Conservation (phyloP, 2,888 invertebrate genomes). For the Argyresthia goedartella region DNA sequence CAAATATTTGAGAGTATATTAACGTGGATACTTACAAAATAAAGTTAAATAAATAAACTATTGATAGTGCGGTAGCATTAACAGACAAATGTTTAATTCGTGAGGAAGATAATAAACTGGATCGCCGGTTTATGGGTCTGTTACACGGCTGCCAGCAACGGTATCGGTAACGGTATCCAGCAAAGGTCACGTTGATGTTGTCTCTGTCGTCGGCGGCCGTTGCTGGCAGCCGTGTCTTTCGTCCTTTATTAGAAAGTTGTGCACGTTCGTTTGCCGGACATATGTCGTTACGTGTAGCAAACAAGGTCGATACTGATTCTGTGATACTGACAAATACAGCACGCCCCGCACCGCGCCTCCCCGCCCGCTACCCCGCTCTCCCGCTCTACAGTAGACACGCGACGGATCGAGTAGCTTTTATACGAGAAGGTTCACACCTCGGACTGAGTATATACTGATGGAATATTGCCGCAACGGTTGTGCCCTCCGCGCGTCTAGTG, state of each 20-base stretch:
- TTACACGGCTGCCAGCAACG: too few species aligned
- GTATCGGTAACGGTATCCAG: too few species aligned
- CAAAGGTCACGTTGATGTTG: too few species aligned
- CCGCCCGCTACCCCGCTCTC: constrained; percentile 6
- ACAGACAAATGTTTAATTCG: constrained; percentile 19
- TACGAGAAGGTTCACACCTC: too few species aligned
- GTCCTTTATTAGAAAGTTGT: neutral
- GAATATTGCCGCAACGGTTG: too few species aligned
- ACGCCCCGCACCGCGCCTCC: constrained; percentile 4
- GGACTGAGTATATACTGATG: too few species aligned
- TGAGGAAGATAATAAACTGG: constrained; percentile 51
- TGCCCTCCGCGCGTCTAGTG: too few species aligned
- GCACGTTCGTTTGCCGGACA: neutral
- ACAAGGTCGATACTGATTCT: constrained; percentile 23
- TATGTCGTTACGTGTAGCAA: neutral
- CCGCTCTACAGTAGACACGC: too few species aligned
- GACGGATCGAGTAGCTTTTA: too few species aligned
- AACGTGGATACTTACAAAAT: constrained; percentile 42
- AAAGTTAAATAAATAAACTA: constrained; percentile 19
- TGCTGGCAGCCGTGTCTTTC: too few species aligned
- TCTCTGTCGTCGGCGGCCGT: too few species aligned
- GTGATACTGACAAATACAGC: constrained; percentile 27
- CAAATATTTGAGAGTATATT: constrained; percentile 71
- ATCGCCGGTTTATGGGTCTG: constrained; percentile 28
- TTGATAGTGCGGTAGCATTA: constrained; percentile 46